Evolutionary conservation across 2,113 vertebrate genomes (phyloP).

Genomic region (Apaloderma vittatum): DNA sequence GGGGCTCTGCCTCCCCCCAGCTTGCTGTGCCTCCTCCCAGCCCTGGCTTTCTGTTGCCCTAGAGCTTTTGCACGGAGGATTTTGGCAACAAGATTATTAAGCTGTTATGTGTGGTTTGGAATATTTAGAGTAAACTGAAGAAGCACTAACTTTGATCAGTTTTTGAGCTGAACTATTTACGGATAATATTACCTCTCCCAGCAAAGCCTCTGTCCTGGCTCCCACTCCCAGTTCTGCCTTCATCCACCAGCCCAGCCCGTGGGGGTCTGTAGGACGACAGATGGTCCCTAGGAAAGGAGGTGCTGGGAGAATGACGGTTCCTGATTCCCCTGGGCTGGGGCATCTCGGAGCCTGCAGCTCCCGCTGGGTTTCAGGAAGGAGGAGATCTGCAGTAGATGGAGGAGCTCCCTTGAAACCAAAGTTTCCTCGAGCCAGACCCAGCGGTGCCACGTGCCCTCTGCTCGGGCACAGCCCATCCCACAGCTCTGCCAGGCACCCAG

Average conservation of each 20-base stretch:
- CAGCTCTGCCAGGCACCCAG: neutral
- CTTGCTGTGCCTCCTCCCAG: neutral
- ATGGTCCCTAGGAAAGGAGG: too few species aligned
- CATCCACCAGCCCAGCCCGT: neutral
- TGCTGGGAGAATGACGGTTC: neutral
- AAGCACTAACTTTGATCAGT: neutral
- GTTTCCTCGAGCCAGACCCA: neutral
- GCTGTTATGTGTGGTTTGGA: neutral
- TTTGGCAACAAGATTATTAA: neutral
- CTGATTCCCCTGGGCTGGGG: accelerated
- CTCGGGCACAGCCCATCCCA: neutral
- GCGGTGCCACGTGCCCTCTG: neutral
- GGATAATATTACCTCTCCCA: neutral
- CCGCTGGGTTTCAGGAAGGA: neutral
- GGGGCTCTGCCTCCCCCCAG: accelerated
- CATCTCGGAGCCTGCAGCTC: neutral
- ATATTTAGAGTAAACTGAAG: neutral
- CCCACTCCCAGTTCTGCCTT: neutral
- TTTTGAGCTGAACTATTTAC: neutral
- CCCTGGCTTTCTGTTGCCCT: neutral
- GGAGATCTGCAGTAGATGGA: neutral
- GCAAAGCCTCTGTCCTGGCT: neutral
- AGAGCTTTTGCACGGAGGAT: neutral
- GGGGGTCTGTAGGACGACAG: neutral
- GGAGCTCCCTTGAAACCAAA: neutral